Conservation (phyloP, 1,140 invertebrate genomes). For the Drosophila lacteicornis region DNA sequence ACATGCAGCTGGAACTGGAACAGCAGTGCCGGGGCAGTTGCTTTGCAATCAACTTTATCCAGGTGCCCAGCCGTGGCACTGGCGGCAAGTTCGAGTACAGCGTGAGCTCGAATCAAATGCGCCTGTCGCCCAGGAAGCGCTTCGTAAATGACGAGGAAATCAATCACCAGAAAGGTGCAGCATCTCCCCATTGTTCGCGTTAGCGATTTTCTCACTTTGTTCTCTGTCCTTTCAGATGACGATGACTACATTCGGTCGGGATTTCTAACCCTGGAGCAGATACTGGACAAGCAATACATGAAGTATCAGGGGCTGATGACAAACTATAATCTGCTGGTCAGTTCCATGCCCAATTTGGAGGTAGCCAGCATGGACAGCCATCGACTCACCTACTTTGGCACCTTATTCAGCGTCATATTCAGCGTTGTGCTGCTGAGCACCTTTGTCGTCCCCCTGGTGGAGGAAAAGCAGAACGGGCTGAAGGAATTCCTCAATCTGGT, state of each 20-base stretch:
- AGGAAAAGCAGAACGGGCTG: constrained; percentile 82
- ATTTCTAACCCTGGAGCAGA: constrained; percentile 68
- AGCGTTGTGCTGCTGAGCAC: constrained; percentile 68
- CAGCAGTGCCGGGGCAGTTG: constrained; percentile 62
- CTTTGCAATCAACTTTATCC: constrained; percentile 59
- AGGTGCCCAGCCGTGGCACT: constrained; percentile 26
- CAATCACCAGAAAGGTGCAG: constrained; percentile 62
- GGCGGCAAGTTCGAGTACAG: constrained; percentile 48
- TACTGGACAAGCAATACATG: constrained; percentile 71
- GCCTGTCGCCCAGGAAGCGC: constrained; percentile 66
- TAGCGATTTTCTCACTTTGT: constrained; percentile 3
- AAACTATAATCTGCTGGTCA: constrained; percentile 58
- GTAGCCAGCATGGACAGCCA: constrained; percentile 52
- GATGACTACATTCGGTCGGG: constrained; percentile 73
- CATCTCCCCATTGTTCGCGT: constrained; percentile 1
- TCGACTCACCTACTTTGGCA: constrained; percentile 63
- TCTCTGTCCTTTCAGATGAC: constrained; percentile 52
- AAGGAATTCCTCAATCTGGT: constrained; percentile 79
- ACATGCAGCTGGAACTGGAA: constrained; percentile 73
- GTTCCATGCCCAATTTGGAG: constrained; percentile 67
- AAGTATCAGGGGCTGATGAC: constrained; percentile 31
- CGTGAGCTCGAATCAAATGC: constrained; percentile 65
- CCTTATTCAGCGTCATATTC: constrained; percentile 65
- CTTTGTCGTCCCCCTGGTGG: constrained; percentile 77
- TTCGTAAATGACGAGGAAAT: constrained; percentile 75